Conservation (phyloP, 2,888 invertebrate species). For the Nineta flava region DNA sequence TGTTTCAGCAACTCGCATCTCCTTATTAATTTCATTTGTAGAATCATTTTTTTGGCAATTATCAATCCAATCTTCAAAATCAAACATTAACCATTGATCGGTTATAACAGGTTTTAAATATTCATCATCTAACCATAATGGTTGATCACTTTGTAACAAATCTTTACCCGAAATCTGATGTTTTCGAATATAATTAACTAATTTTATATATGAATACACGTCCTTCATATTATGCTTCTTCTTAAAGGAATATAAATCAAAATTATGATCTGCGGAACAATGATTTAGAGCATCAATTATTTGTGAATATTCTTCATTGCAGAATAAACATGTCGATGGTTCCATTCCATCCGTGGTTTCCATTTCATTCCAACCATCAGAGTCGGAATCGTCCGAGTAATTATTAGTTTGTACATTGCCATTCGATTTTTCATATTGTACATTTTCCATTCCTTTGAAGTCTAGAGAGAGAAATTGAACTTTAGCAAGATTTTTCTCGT, state of each 20-base stretch:
- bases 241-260: constrained; percentile 48
- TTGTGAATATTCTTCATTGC: constrained; percentile 39
- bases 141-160: constrained; percentile 31
- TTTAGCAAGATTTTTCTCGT: no score
- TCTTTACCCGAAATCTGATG: constrained; percentile 40
- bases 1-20: not conserved
- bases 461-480: no score
- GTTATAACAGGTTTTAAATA: constrained; percentile 62
- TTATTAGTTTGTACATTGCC: no score
- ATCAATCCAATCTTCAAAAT: constrained; percentile 31
- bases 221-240: constrained; percentile 52
- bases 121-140: constrained; percentile 57
- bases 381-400: not conserved
- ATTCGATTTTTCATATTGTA: no score
- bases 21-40: not conserved
- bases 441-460: no score
- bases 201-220: constrained; percentile 63
- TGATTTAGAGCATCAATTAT: constrained; percentile 51
- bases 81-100: constrained; percentile 74
- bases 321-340: constrained; percentile 54
- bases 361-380: constrained; percentile 19
- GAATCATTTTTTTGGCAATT: constrained; percentile 13
- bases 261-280: constrained; percentile 44
- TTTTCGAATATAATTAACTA: constrained; percentile 64
- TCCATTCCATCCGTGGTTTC: constrained; percentile 41